A percentile compares a stretch with the other conserved stretches of the same genome.
Conservation (phyloP, 1,140 invertebrate genomes). For the Macrobrachium rosenbergii region DNA sequence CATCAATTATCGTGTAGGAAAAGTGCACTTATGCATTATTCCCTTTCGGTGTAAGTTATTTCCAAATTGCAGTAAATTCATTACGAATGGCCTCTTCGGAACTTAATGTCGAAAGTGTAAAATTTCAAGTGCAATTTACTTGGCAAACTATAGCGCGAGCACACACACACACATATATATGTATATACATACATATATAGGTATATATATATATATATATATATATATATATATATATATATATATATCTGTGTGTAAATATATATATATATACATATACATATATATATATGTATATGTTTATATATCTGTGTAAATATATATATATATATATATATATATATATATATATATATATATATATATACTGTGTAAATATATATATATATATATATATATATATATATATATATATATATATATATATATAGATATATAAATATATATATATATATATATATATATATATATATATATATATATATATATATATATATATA, state of each 20-base stretch:
- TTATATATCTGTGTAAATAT: neutral
- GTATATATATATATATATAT: neutral
- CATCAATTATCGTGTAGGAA: too few species aligned
- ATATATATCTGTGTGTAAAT: too few species aligned
- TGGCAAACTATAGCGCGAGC: neutral
- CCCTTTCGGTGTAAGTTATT: too few species aligned
- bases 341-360: neutral
- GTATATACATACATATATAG: neutral
- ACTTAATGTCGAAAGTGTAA: too few species aligned
- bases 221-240: neutral
- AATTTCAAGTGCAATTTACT: too few species aligned
- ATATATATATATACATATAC: neutral
- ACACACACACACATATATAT: neutral
- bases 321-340: neutral
- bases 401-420: too few species aligned
- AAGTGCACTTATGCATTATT: too few species aligned
- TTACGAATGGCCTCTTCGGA: too few species aligned
- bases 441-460: neutral
- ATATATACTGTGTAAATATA: too few species aligned
- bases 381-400: too few species aligned
- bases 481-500: constrained; percentile 1
- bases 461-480: neutral
- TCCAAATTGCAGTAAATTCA: too few species aligned
- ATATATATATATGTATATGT: neutral
- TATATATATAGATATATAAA: neutral